phyloP scores from a whole-genome alignment of 2,888 invertebrate species.

The Neoascia interrupta region DNA sequence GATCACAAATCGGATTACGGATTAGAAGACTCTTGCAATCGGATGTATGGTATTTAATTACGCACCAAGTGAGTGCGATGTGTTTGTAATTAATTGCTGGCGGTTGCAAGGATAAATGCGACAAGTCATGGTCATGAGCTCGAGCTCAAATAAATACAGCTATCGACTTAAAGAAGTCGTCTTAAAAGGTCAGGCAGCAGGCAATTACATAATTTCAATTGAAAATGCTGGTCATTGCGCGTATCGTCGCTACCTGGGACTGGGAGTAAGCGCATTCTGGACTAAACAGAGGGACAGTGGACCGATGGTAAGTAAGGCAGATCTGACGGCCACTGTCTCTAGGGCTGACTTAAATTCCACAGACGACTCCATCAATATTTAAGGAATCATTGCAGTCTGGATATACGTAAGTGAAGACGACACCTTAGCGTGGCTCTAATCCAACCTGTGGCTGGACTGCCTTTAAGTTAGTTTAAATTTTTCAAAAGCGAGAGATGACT shows the following conservation, averaged over 20 bases:
- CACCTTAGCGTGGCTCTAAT: no score
- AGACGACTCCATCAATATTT: no score
- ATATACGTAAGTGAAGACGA: no score
- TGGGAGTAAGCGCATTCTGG: slow-evolving; percentile 19
- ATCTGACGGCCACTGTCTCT: no score
- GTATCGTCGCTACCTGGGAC: neutral
- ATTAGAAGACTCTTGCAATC: slow-evolving; percentile 50
- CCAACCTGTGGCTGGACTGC: no score
- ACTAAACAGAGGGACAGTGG: no score
- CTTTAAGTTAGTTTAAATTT: no score
- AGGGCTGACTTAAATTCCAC: no score
- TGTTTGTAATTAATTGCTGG: slow-evolving; percentile 60
- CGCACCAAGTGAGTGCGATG: slow-evolving; percentile 32
- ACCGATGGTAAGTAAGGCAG: no score
- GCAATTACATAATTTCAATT: slow-evolving; percentile 47
- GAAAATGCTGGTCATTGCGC: slow-evolving; percentile 7
- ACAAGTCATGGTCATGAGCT: slow-evolving; percentile 20
- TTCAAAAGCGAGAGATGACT: no score
- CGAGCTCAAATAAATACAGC: slow-evolving; percentile 13
- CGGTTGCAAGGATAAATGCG: slow-evolving; percentile 23
- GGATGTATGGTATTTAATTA: slow-evolving; percentile 59
- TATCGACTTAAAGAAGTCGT: slow-evolving; percentile 28
- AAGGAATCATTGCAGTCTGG: no score
- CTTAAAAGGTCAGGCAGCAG: slow-evolving; percentile 51
- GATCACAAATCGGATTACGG: slow-evolving; percentile 63